phyloP scores from a whole-genome alignment of 2,888 invertebrate genomes.

The Phasia obesa region DNA sequence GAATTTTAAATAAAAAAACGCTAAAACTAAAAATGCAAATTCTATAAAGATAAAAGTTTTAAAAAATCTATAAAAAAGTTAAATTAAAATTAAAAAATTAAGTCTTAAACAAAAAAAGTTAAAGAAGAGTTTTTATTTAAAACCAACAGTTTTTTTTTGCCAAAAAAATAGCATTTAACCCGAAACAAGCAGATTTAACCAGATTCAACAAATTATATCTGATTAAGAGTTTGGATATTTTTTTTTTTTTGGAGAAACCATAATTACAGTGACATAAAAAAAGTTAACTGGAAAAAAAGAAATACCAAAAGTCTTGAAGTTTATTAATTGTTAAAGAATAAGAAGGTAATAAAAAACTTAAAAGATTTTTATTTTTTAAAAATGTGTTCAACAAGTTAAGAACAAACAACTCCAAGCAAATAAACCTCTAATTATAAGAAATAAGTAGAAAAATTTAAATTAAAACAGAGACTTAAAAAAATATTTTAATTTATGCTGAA shows the following conservation, averaged over 20 bases:
- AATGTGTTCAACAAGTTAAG: too few species aligned
- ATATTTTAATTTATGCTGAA: too few species aligned
- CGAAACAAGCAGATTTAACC: conserved; percentile 55
- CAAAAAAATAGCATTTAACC: conserved; percentile 14
- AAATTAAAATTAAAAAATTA: neutral
- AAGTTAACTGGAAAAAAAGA: conserved; percentile 3
- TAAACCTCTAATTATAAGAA: too few species aligned
- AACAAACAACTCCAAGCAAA: too few species aligned
- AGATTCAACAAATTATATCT: conserved; percentile 43
- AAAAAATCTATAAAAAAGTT: neutral
- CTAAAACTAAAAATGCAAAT: conserved; percentile 6
- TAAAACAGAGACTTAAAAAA: too few species aligned
- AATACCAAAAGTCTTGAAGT: conserved; percentile 44
- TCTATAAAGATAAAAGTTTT: neutral
- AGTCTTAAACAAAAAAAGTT: neutral
- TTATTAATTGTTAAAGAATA: conserved; percentile 4
- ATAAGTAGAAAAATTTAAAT: too few species aligned
- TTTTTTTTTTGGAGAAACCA: conserved; percentile 27
- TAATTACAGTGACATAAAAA: conserved; percentile 44
- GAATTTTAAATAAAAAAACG: conserved; percentile 9
- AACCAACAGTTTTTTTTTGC: conserved; percentile 10
- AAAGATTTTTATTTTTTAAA: too few species aligned
- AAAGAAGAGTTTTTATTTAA: conserved; percentile 6
- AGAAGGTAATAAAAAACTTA: too few species aligned
- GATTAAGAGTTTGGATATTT: conserved; percentile 9